phyloP scores from a whole-genome alignment of 2,113 vertebrate species.

The Siniperca knerii region DNA sequence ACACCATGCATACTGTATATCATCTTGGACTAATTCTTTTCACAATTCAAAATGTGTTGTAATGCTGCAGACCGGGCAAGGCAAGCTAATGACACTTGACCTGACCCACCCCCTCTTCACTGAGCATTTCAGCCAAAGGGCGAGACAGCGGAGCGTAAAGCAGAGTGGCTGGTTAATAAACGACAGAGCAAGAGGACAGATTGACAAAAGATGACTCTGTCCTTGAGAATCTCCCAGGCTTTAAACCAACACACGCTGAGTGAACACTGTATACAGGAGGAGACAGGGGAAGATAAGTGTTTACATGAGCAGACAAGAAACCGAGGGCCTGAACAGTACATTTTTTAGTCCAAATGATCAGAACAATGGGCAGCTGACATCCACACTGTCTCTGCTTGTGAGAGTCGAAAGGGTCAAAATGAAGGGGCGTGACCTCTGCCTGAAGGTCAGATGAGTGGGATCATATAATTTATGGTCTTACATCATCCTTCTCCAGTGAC shows the following conservation, averaged over 20 bases:
- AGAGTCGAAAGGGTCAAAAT: conserved; percentile 13
- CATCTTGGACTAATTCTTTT: background rate
- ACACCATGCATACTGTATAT: background rate
- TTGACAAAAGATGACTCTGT: conserved; percentile 57
- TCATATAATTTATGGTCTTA: conserved; percentile 60
- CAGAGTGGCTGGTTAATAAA: conserved; percentile 60
- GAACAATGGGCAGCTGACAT: conserved; percentile 5
- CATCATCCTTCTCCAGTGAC: conserved; percentile 38
- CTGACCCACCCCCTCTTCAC: background rate
- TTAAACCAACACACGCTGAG: conserved; percentile 42
- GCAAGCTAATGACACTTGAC: conserved; percentile 18
- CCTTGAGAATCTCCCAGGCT: conserved; percentile 54
- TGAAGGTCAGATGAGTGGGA: conserved; percentile 44
- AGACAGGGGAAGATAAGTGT: conserved; percentile 48
- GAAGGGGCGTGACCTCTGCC: conserved; percentile 31
- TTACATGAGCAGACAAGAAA: conserved; percentile 45
- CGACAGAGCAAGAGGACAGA: conserved; percentile 54
- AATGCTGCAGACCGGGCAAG: background rate
- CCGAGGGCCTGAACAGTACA: background rate
- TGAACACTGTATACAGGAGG: conserved; percentile 25
- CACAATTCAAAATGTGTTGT: background rate
- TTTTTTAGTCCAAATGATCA: background rate
- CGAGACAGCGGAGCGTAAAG: background rate
- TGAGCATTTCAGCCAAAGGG: background rate
- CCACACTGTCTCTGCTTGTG: background rate